Base-by-base conservation (phyloP, 2,888 invertebrate genomes). In the Physocephala rufipes region DNA sequence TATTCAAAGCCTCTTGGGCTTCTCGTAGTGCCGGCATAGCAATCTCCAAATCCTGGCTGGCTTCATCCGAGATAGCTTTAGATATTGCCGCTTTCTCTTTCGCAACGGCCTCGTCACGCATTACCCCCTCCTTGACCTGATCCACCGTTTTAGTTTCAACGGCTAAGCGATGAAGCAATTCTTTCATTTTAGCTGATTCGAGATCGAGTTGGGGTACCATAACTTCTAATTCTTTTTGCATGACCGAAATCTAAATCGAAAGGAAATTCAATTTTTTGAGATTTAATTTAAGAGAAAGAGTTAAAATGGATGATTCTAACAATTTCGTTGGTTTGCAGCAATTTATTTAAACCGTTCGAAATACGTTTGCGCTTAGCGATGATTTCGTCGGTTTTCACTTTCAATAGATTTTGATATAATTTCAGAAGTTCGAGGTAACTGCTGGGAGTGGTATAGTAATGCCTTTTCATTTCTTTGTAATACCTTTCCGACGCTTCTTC, bases 401-500 rank as follows among this genome's bases (percentile, higher is more conserved):
- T 91, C 2, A 95, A 85, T 82, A 95, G 90, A 15, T 85, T 85
- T 67, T 91, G 87, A 82, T 95, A 96, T 0, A 95, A 87, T 80
- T 93, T 95, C 43, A 96, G 88, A 47, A 96, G 87, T 81, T 95
- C 95, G 75, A 96, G 87, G 82, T 96, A 96, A 81, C 94, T 95
- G 83, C 95, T 96, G 0, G 96, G 96, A 0, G 96, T 96, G 2
- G 95, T 95, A 84, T 96, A 96, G 86, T 94, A 96, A 80, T 92
- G 90, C 0, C 96, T 88, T 75, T 93, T 90, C 91, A 95, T 91
- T 87, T 96, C 96, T 55, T 90, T 87, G 83, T 91, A 95, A 80
- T 93, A 92, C 55, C 90, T 87, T 19, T 90, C 89, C 0, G 95
- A 93, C 90, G 92, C 93, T 28, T 88, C 84, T 81, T 93, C 93